phyloP scores from a whole-genome alignment of 1,140 invertebrate species.

The Neodiprion fabricii region DNA sequence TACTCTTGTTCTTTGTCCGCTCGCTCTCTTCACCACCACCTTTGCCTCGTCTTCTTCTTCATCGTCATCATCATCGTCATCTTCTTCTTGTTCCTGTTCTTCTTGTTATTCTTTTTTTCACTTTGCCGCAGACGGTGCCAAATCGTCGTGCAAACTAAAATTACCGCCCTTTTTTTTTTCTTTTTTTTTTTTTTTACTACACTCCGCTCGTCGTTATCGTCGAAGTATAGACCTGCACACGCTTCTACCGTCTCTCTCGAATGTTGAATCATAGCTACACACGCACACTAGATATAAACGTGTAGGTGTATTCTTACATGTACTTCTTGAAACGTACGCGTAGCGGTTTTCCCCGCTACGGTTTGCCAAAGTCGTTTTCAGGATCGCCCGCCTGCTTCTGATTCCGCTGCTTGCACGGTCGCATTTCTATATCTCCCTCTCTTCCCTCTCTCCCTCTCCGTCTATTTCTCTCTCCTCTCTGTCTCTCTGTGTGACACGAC shows the following conservation, averaged over 20 bases:
- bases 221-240: not conserved
- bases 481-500: no score
- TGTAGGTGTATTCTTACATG: no score
- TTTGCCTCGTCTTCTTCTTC: conserved; percentile 35
- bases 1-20: conserved; percentile 14
- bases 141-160: conserved; percentile 57
- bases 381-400: conserved; percentile 9
- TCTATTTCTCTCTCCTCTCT: no score
- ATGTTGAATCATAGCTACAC: not conserved
- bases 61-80: conserved; percentile 28
- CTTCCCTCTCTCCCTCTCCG: conserved; percentile 10
- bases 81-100: conserved; percentile 37
- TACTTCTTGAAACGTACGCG: conserved; percentile 16
- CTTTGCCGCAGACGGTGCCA: conserved; percentile 55
- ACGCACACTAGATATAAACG: not conserved
- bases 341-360: conserved; percentile 19
- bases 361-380: conserved; percentile 37
- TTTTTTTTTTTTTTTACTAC: not conserved
- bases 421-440: not conserved
- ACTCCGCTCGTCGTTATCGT: not conserved
- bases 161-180: conserved; percentile 36
- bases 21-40: conserved; percentile 34
- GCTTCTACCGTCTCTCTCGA: not conserved
- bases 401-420: not conserved
- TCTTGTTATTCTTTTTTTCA: conserved; percentile 38